Evolutionary conservation across 2,797 vertebrate species (phyloP), one percentile per base, ranked within the genome.

Genomic region (Chrysolophus pictus): DNA sequence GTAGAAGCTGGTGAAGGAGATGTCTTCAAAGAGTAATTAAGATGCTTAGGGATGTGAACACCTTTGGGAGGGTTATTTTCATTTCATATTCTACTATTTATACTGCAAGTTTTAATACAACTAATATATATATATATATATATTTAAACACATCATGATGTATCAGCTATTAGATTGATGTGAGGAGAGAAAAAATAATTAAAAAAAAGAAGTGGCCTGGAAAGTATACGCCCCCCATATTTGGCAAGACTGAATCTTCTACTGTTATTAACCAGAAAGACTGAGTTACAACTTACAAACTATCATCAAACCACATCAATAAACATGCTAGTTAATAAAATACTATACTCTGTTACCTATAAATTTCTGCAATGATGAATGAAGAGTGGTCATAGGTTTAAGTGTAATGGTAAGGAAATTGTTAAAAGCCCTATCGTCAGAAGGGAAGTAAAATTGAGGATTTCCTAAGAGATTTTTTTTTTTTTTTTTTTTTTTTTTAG

Each of bases 1-100:
- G 72, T 56, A n/a, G 42, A 97, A 91, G 93, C n/a, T 73, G 88
- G 37, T 79, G 64, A 94, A 88, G 53, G 90, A 92, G 92, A 84
- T 76, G 60, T 82, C 77, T 81, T 92, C 60, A 72, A 72, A 82
- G 39, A 29, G 53, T 77, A 93, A 93, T 91, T 89, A 89, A 46
- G 71, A 89, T 29, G 26, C 51, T 70, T 83, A 46, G 53, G 74
- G 60, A 93, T 65, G 24, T 31, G 47, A 86, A 75, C 46, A 13
- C 80, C 59, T 83, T 67, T 46, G 5, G 64, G 64, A 84, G 33
- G 8, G 4, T 84, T 73, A 11, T 73, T 18, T 91, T 91, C 46
- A 76, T 91, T 95, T 94, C 78, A 51, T 85, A 87, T 69, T 83
- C 58, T 79, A 47, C 58, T 76, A 91, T 91, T 94, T 93, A 49